Percentiles rank a stretch among this genome's conserved stretches.
These are phyloP conservation scores for Pluvianellus socialis DNA, from an alignment of 2,113 vertebrate genomes.

Conservation along the genomic window DNA sequence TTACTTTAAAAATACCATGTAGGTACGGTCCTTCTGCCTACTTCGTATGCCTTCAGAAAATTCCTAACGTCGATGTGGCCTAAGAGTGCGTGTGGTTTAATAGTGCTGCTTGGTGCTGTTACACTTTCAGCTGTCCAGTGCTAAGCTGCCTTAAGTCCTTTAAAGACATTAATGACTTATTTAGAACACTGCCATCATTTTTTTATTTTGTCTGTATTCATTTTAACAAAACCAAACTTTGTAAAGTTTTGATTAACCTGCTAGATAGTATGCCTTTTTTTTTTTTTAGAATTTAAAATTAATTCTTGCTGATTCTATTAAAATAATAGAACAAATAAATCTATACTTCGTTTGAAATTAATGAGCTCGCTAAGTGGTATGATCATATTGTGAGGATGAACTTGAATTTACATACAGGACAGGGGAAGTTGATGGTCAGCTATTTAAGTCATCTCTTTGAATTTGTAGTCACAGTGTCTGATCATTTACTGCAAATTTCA, in stretches of 20 bases:
- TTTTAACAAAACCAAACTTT: neutral
- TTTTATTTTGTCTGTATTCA: neutral
- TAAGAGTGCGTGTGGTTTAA: neutral
- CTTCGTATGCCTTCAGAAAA: neutral
- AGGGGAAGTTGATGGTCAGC: neutral
- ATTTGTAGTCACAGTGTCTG: neutral
- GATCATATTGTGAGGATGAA: neutral
- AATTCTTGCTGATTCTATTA: neutral
- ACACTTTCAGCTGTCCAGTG: neutral
- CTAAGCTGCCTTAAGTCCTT: neutral
- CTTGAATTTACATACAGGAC: neutral
- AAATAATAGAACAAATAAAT: neutral
- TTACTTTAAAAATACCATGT: neutral
- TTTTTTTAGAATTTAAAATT: neutral
- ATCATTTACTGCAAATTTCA: neutral
- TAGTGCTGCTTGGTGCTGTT: neutral
- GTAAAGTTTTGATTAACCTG: neutral
- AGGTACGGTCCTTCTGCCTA: neutral
- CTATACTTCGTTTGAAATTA: neutral
- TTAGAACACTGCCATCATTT: rapidly evolving
- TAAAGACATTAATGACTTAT: neutral
- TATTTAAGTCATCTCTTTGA: neutral
- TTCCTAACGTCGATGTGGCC: neutral
- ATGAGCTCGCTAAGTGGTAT: neutral
- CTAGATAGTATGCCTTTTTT: neutral